Evolutionary conservation across 2,113 vertebrate species (phyloP), one percentile per base, ranked within the genome.

Genomic region (Atrichornis clamosus): DNA sequence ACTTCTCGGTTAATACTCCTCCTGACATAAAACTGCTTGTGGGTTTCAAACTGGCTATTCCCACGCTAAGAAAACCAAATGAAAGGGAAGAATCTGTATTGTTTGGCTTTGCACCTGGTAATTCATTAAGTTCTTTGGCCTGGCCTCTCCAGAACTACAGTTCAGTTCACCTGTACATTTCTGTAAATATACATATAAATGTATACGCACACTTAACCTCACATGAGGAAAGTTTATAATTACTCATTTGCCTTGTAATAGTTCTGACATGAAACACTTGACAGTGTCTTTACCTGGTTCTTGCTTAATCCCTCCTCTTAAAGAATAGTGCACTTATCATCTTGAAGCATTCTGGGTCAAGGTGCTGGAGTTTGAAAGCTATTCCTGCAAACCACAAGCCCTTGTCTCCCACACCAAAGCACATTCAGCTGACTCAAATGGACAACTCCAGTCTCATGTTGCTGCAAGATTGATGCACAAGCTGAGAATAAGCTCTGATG

Each of bases 1-100:
- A 97, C 96, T 96, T 97, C 97, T 97, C 44, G 18, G 88, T 98
- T 97, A 97, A 97, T 96, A 96, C 86, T 93, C 94, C 95, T 95
- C 95, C 32, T 84, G 95, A 95, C 94, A 93, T 95, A 97, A 97
- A 97, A 94, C 53, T 86, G 84, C 90, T 96, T 91, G 95, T 30
- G 60, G 93, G 53, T 95, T 96, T 95, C 94, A 93, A 97, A 93
- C 41, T 26, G 97, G 89, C 79, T 96, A 94, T 90, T 94, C 84
- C 68, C 96, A 26, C 78, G 55, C 79, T 95, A 87, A 95, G 69
- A 89, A 90, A 70, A 65, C 7, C 52, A 84, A 68, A 50, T 21
- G 19, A 69, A 65, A 65, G 28, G 82, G 84, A 93, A 93, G 83
- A 87, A 76, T 77, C 77, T 77, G 59, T 73, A 53, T 67, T 94